Base-by-base conservation (phyloP, 2,113 vertebrate species). In the Osmerus eperlanus region DNA sequence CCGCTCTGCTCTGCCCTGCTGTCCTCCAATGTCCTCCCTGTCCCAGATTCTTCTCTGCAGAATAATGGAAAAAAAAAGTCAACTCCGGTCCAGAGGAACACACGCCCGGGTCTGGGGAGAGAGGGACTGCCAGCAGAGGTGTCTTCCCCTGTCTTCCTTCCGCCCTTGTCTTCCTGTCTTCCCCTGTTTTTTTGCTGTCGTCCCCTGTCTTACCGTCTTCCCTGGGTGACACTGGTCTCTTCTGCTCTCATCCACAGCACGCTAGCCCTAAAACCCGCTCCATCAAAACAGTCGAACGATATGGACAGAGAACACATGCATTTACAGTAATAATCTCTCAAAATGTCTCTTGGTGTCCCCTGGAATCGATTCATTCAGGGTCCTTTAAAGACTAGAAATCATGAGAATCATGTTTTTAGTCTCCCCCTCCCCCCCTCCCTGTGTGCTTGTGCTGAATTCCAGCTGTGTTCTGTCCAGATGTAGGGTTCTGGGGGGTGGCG, bases 401-500 rank as follows among this genome's bases (percentile, higher is more conserved):
- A 11, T 59, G 56, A 8, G 12, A 25, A 61, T 25, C 19, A n/a
- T 61, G 59, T 16, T 55, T 55, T 55, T 14, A 61, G 6, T 59
- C 69, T 67, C 25, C 64, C 74, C 58, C 51, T 55, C 15, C 65
- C 60, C 71, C 72, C 78, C 70, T 5, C 47, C 18, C 63, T 8
- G 7, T 29, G 18, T 64, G 54, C 73, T 47, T 47, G 41, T 47
- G 61, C 65, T 72, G 59, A 88, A 87, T 89, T 86, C 87, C 89
- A 87, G 71, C 82, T 74, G 73, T 59, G 74, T 88, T 88, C 87
- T 85, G 78, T 90, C 86, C 85, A 66, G 70, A 78, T 67, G 72
- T 72, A 80, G 74, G 78, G 82, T 81, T 81, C 79, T 72, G n/a
- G 60, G 25, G 19, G 60, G 21, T 23, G 60, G 13, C 4, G 11